Evolutionary conservation across 2,113 vertebrate species (phyloP), one percentile per base, ranked within the genome.

Genomic region (Ictalurus furcatus): DNA sequence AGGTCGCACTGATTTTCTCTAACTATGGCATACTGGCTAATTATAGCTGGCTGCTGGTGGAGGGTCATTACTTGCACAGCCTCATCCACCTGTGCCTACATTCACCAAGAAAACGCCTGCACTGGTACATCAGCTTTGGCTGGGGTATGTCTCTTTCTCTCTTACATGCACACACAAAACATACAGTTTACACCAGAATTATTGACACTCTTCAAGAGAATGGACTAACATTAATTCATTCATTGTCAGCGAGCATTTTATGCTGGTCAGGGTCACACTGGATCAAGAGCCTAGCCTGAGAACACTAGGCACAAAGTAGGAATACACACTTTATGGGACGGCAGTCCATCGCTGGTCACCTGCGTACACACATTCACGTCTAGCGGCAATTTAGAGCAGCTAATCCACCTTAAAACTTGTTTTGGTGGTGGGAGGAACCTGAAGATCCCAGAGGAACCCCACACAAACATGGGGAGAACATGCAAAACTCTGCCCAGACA

Each of bases 11-110:
- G 95, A 93, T 97, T 92, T 96, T 98, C 91, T 97, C 97, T 91
- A 97, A 99, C 93, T 99, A 98, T 92, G 97, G 97, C 93, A 98
- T 98, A 93, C 92, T 99, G 95, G 97, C 97, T 30, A 99, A 99
- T 95, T 99, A 98, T 91, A 97, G 96, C 94, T 99, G 98, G 98
- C 94, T 99, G 91, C 95, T 99, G 1, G 96, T 97, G 71, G 98
- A 99, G 92, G 97, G 97, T 14, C 96, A 99, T 85, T 99, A 98
- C 92, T 97, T 99, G 16, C 97, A 99, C 93, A 97, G 96, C 0
- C 95, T 99, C 79, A 96, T 99, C 80, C 95, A 94, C 88, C 90
- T 97, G 93, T 97, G 97, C 90, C 97, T 98, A 95, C 98, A 97
- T 96, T 97, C 97, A 0, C 95, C 97, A 92, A 97, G 89, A 93